Conservation (phyloP, 1,140 invertebrate genomes). For the Harlomillsia oculata region DNA sequence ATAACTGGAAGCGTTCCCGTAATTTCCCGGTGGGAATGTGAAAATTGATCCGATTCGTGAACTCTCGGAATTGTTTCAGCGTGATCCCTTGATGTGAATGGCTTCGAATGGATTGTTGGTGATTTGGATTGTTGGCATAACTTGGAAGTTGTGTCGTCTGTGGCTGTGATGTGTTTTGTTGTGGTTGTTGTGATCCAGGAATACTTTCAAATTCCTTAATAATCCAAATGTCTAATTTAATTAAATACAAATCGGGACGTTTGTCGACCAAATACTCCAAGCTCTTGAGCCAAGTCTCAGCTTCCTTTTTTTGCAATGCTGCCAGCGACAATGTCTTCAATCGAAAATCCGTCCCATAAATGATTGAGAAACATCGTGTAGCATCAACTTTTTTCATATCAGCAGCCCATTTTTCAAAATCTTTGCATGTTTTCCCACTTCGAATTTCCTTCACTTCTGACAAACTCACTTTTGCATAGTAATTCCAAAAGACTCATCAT, state of each 20-base stretch:
- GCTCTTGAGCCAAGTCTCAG: slow-evolving; percentile 15
- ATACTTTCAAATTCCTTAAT: slow-evolving; percentile 14
- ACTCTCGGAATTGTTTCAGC: slow-evolving; percentile 80
- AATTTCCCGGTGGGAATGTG: slow-evolving; percentile 78
- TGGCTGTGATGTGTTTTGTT: no score
- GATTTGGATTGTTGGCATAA: neutral
- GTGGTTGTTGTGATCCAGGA: no score
- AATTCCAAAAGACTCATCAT: neutral
- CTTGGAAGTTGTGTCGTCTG: neutral
- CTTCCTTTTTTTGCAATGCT: slow-evolving; percentile 18
- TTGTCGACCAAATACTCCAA: slow-evolving; percentile 11
- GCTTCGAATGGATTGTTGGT: neutral
- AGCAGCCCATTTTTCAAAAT: slow-evolving; percentile 84
- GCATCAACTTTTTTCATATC: slow-evolving; percentile 69
- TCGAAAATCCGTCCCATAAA: slow-evolving; percentile 82
- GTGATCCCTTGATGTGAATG: slow-evolving; percentile 49
- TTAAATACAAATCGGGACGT: slow-evolving; percentile 9
- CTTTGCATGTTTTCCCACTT: slow-evolving; percentile 73
- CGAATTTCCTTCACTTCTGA: slow-evolving; percentile 82
- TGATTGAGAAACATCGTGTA: slow-evolving; percentile 74
- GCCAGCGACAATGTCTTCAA: slow-evolving; percentile 76
- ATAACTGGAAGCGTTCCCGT: slow-evolving; percentile 69
- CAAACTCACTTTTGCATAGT: slow-evolving; percentile 42
- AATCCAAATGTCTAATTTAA: slow-evolving; percentile 19
- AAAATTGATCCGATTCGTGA: slow-evolving; percentile 76